These are phyloP conservation scores for Mythimna impura DNA, from an alignment of 2,888 invertebrate genomes.

Conservation along the genomic window DNA sequence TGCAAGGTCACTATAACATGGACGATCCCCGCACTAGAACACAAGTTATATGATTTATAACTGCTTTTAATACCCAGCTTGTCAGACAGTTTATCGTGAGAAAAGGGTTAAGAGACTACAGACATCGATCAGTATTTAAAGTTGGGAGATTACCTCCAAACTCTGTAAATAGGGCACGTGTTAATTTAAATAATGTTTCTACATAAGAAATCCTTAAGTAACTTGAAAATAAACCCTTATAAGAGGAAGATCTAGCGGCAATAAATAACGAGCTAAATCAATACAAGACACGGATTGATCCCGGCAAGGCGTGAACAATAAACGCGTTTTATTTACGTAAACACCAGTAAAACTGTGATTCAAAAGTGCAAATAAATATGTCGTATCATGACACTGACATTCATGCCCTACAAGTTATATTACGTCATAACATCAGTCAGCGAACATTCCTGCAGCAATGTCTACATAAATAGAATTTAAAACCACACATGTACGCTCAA, in stretches of 20 bases:
- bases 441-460: conserved; percentile 4
- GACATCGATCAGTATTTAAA: conserved; percentile 70
- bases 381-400: conserved; percentile 27
- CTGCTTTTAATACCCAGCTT: conserved; percentile 61
- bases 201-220: conserved; percentile 67
- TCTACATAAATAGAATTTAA: conserved; percentile 29
- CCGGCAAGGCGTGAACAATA: conserved; percentile 40
- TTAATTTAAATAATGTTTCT: conserved; percentile 64
- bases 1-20: conserved; percentile 76
- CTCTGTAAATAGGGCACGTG: conserved; percentile 67
- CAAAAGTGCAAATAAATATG: conserved; percentile 30
- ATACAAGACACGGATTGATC: conserved; percentile 64
- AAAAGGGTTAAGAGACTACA: conserved; percentile 67
- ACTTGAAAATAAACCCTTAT: conserved; percentile 69
- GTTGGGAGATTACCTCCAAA: conserved; percentile 69
- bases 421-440: conserved; percentile 7
- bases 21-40: conserved; percentile 59
- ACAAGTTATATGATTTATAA: conserved; percentile 73
- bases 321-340: conserved; percentile 42
- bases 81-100: conserved; percentile 70
- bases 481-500: conserved; percentile 15
- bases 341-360: conserved; percentile 36
- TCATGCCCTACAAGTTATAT: conserved; percentile 6
- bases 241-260: conserved; percentile 65
- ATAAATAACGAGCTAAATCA: conserved; percentile 77